A percentile compares a stretch with the other conserved stretches of the same genome.
Conservation (phyloP, 2,113 vertebrate genomes). For the Pristiophorus japonicus region DNA sequence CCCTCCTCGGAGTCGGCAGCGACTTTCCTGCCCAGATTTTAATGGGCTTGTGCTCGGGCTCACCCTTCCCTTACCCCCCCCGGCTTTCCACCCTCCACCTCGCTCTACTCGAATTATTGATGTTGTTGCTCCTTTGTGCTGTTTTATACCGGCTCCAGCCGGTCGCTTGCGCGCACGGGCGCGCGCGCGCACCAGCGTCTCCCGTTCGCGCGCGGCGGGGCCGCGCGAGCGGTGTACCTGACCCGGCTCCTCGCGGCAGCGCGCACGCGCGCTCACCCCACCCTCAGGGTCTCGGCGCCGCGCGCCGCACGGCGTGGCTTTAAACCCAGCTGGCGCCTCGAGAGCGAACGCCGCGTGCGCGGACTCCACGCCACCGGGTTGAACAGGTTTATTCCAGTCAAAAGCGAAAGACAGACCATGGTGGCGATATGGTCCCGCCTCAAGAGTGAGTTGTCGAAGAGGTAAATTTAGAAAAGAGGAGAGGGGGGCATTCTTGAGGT, state of each 20-base stretch:
- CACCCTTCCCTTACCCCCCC: no score
- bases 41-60: no score
- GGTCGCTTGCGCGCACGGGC: slow-evolving; percentile 47
- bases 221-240: no score
- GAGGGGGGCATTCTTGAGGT: neutral
- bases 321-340: neutral
- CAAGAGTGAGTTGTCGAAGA: neutral
- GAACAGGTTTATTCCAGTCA: slow-evolving; percentile 56
- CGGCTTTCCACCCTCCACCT: neutral
- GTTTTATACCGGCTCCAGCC: slow-evolving; percentile 67
- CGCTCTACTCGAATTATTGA: neutral
- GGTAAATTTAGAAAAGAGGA: neutral
- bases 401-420: neutral
- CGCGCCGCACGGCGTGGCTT: no score
- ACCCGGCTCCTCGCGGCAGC: neutral
- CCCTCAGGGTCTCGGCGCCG: no score
- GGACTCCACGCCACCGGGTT: slow-evolving; percentile 9
- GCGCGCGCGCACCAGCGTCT: no score
- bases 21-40: neutral
- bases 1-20: no score
- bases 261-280: no score
- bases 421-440: no score
- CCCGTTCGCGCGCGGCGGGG: no score
- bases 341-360: neutral
- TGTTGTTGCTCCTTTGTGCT: slow-evolving; percentile 40